Evolutionary conservation across 2,888 invertebrate species (phyloP).

Genomic region (Protophormia terraenovae): DNA sequence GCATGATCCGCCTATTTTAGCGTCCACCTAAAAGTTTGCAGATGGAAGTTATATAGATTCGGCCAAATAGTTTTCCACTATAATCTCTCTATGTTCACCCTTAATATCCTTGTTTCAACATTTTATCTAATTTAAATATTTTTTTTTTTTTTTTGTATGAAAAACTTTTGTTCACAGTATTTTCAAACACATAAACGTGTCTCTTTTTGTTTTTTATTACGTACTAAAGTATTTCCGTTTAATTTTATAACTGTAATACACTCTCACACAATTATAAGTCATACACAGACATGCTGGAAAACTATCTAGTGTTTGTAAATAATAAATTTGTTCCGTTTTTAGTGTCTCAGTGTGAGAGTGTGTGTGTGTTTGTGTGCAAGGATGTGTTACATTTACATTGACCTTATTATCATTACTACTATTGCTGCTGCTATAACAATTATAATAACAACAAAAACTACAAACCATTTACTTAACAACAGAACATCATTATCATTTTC

Average conservation of each 20-base stretch:
- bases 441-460: background rate
- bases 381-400: conserved; percentile 31
- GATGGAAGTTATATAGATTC: no score
- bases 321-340: conserved; percentile 6
- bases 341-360: no score
- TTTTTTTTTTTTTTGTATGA: no score
- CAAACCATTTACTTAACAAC: background rate
- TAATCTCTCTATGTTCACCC: no score
- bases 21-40: no score
- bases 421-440: background rate
- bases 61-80: no score
- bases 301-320: background rate
- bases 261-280: background rate
- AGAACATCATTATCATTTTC: conserved; percentile 13
- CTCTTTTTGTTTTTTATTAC: no score
- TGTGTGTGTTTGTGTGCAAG: background rate
- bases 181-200: no score
- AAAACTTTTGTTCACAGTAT: no score
- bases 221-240: background rate
- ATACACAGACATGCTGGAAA: background rate
- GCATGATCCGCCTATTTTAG: no score
- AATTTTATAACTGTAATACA: background rate
- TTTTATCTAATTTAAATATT: no score
- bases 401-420: conserved; percentile 36
- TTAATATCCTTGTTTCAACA: no score